These are phyloP conservation scores for Pyrochroa serraticornis DNA, from an alignment of 2,888 invertebrate species.

Conservation along the genomic window DNA sequence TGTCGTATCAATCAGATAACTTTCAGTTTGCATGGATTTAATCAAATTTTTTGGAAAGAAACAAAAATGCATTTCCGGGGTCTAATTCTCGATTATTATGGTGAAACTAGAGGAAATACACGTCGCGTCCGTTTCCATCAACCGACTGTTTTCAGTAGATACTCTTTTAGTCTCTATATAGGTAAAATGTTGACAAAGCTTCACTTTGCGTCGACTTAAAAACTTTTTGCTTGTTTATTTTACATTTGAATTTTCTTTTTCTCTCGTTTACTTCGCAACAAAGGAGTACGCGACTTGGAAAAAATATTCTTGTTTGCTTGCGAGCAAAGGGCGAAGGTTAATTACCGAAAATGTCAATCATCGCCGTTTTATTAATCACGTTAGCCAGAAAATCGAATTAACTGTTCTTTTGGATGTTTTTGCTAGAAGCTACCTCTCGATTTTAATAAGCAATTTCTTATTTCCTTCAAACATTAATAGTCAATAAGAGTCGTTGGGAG, in stretches of 20 bases:
- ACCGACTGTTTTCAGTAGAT: not conserved
- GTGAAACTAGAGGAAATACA: slow-evolving; percentile 1
- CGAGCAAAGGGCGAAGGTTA: no score
- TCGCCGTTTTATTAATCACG: no score
- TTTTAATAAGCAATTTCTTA: no score
- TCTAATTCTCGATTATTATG: slow-evolving; percentile 5
- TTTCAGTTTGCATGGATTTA: not conserved
- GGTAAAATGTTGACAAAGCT: slow-evolving; percentile 12
- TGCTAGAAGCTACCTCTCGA: no score
- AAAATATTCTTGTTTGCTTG: not conserved
- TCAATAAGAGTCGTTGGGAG: no score
- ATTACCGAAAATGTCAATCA: no score
- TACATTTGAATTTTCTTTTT: slow-evolving; percentile 15
- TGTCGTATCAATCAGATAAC: slow-evolving; percentile 1
- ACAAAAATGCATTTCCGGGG: slow-evolving; percentile 11
- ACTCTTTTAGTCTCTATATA: not conserved
- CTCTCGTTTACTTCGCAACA: slow-evolving; percentile 1
- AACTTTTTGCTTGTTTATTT: slow-evolving; percentile 14
- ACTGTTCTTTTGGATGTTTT: no score
- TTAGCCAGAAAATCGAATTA: no score
- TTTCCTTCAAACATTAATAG: no score
- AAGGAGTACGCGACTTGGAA: not conserved
- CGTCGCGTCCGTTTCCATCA: slow-evolving; percentile 2
- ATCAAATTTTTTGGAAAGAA: no score
- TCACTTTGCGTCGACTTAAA: not conserved